Percentiles rank a stretch among this genome's conserved stretches.
Evolutionary conservation across 1,140 invertebrate genomes (phyloP).

Genomic region (Phortica variegata): DNA sequence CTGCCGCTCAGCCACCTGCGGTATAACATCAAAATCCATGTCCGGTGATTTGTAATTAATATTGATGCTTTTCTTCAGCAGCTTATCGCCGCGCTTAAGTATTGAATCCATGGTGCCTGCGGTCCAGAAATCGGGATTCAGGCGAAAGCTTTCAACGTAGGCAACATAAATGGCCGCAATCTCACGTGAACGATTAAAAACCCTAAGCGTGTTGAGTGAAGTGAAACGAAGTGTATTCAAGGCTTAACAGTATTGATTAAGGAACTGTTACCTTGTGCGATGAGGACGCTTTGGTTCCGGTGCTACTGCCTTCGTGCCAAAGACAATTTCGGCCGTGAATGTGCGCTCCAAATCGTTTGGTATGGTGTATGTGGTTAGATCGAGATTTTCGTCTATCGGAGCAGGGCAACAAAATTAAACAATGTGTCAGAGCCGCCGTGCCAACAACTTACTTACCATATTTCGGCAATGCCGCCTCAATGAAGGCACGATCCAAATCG

Average conservation of each 20-base stretch:
- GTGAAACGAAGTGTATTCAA: background rate
- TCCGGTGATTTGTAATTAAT: slow-evolving; percentile 32
- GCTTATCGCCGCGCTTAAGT: slow-evolving; percentile 34
- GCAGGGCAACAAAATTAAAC: slow-evolving; percentile 7
- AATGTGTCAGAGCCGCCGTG: background rate
- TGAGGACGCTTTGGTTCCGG: slow-evolving; percentile 25
- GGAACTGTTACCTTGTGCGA: slow-evolving; percentile 15
- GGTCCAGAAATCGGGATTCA: slow-evolving; percentile 52
- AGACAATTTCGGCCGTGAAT: slow-evolving; percentile 44
- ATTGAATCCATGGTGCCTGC: slow-evolving; percentile 41
- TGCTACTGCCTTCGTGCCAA: slow-evolving; percentile 34
- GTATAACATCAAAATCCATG: slow-evolving; percentile 44
- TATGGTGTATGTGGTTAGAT: slow-evolving; percentile 40
- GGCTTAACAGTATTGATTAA: background rate
- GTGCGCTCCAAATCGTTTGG: slow-evolving; percentile 42
- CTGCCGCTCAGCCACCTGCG: slow-evolving; percentile 34
- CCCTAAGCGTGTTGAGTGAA: background rate
- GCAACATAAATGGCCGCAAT: slow-evolving; percentile 42
- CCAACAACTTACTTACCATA: slow-evolving; percentile 30
- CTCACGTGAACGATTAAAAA: slow-evolving; percentile 35
- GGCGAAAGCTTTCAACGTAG: slow-evolving; percentile 43
- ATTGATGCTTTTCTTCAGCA: slow-evolving; percentile 26
- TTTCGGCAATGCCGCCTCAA: slow-evolving; percentile 31
- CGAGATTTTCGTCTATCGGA: slow-evolving; percentile 30
- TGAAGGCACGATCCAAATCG: slow-evolving; percentile 35